These are phyloP conservation scores for Priocnemis perturbator DNA, from an alignment of 2,888 invertebrate species.

Conservation along the genomic window DNA sequence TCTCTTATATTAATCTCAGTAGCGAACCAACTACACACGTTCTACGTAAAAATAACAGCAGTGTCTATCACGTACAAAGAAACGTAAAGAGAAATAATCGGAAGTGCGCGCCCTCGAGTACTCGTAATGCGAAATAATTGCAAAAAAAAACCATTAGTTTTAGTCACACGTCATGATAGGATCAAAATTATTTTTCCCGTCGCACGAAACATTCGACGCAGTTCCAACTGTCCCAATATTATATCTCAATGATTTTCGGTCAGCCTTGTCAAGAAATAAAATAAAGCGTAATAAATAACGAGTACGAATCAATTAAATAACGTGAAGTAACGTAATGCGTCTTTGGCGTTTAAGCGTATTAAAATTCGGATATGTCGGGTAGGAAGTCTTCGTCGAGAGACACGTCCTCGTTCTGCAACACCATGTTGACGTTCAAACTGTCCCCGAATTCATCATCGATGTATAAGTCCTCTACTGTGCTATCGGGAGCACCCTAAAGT, in stretches of 20 bases:
- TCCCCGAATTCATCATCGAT: slow-evolving; percentile 62
- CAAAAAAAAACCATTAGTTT: not conserved
- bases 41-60: too few relatives aligned
- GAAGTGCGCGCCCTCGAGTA: not conserved
- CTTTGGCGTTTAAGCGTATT: slow-evolving; percentile 11
- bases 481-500: slow-evolving; percentile 55
- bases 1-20: too few relatives aligned
- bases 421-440: slow-evolving; percentile 64
- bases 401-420: slow-evolving; percentile 57
- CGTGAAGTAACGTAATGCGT: slow-evolving; percentile 6
- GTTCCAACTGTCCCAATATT: too few relatives aligned
- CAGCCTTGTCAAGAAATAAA: slow-evolving; percentile 8
- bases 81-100: too few relatives aligned
- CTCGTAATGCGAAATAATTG: not conserved
- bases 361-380: slow-evolving; percentile 52
- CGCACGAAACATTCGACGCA: too few relatives aligned
- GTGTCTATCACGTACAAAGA: too few relatives aligned
- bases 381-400: slow-evolving; percentile 56
- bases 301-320: slow-evolving; percentile 23
- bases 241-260: too few relatives aligned
- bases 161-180: not conserved
- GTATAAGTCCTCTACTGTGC: slow-evolving; percentile 63
- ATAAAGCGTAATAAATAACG: slow-evolving; percentile 44
- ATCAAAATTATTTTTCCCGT: too few relatives aligned
- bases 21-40: too few relatives aligned